Percentiles rank a stretch among this genome's conserved stretches.
Evolutionary conservation across 2,113 vertebrate genomes (phyloP).

Genomic region (Lophura nycthemera): DNA sequence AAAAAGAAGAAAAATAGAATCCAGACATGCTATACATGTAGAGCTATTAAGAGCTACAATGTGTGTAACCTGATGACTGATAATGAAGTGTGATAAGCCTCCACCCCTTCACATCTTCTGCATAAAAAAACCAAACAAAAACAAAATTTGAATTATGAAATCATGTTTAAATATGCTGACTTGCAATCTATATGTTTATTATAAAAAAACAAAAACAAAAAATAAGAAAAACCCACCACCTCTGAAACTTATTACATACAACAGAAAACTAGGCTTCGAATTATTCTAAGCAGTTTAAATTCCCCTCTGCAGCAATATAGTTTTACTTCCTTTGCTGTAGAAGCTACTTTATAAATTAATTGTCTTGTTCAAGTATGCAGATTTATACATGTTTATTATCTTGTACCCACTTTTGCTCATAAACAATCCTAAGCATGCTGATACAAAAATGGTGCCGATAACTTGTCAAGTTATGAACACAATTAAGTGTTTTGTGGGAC

Average conservation of each 20-base stretch:
- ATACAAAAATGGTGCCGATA: not conserved
- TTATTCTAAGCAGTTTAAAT: constrained; percentile 2
- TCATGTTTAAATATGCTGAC: not conserved
- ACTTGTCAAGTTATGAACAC: not conserved
- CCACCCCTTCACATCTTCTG: not conserved
- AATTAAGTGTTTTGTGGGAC: not conserved
- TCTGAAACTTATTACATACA: not conserved
- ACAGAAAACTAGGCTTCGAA: not conserved
- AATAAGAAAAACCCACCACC: too few species aligned
- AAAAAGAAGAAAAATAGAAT: not conserved
- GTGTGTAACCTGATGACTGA: not conserved
- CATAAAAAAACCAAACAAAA: not conserved
- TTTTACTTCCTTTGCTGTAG: constrained; percentile 4
- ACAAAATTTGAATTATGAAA: not conserved
- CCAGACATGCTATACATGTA: not conserved
- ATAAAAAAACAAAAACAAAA: not conserved
- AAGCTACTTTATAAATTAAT: constrained; percentile 33
- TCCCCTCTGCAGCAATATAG: not conserved
- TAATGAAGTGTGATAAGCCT: not conserved
- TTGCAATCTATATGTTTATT: not conserved
- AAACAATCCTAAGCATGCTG: not conserved
- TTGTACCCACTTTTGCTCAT: constrained; percentile 17
- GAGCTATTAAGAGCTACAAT: not conserved
- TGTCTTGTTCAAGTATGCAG: constrained; percentile 10
- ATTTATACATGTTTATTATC: not conserved